Percentiles rank a stretch among this genome's conserved stretches.
These are phyloP conservation scores for Leptopterna dolabrata DNA, from an alignment of 2,888 invertebrate genomes.

Conservation along the genomic window DNA sequence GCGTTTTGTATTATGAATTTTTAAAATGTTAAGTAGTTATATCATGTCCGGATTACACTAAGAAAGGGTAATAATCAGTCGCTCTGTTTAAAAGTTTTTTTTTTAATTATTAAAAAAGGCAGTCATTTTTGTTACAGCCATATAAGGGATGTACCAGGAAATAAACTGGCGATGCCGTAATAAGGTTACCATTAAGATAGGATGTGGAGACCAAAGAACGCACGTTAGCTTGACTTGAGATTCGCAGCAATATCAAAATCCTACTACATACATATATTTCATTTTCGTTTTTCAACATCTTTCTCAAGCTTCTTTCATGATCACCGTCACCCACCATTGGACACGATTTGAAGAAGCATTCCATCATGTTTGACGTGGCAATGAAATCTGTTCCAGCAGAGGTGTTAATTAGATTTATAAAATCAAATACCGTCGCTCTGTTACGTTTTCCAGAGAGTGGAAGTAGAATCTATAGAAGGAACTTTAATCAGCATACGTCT, in stretches of 20 bases:
- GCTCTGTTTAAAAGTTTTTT: slow-evolving; percentile 34
- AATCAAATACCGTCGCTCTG: background rate
- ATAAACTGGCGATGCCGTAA: slow-evolving; percentile 47
- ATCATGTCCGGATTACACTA: slow-evolving; percentile 38
- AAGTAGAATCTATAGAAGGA: background rate
- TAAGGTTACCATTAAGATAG: slow-evolving; percentile 39
- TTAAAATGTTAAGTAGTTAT: slow-evolving; percentile 14
- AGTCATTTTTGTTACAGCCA: slow-evolving; percentile 55
- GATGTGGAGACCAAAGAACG: slow-evolving; percentile 37
- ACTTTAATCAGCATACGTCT: background rate
- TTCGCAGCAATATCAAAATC: slow-evolving; percentile 2
- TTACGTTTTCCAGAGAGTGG: background rate
- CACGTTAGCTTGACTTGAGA: background rate
- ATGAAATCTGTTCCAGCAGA: background rate
- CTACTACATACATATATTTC: background rate
- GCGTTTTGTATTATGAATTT: background rate
- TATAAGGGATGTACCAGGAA: slow-evolving; percentile 52
- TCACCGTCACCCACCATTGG: background rate
- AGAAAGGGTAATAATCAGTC: slow-evolving; percentile 40
- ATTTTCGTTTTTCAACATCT: background rate
- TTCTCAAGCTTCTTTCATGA: background rate
- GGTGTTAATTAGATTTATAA: background rate
- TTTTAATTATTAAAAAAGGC: slow-evolving; percentile 53
- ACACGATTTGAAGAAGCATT: background rate
- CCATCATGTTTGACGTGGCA: background rate